These are phyloP conservation scores for Tichodroma muraria DNA, from an alignment of 2,113 vertebrate genomes.

Conservation along the genomic window DNA sequence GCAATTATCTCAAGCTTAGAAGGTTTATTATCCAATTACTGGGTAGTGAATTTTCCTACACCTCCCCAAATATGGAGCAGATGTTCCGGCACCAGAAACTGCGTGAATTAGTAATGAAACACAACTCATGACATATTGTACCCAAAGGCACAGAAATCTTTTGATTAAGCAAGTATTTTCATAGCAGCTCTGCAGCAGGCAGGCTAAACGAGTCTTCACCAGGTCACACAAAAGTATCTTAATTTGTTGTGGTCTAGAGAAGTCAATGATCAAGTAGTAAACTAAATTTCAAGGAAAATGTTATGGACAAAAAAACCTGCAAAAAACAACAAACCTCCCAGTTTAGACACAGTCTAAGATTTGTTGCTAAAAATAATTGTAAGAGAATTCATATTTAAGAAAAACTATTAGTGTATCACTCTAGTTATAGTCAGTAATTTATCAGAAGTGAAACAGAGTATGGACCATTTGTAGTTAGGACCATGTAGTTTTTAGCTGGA, in stretches of 20 bases:
- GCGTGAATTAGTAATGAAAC: neutral
- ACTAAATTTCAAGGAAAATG: neutral
- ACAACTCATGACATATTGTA: conserved; percentile 28
- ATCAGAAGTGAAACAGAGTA: neutral
- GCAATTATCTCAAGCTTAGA: conserved; percentile 6
- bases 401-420: neutral
- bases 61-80: neutral
- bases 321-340: neutral
- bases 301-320: neutral
- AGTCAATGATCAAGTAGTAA: neutral
- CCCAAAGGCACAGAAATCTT: conserved; percentile 2
- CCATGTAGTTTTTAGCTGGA: neutral
- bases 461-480: neutral
- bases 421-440: neutral
- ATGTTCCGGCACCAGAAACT: neutral
- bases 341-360: neutral
- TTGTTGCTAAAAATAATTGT: neutral
- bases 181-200: neutral
- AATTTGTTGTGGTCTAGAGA: neutral
- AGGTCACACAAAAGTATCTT: neutral
- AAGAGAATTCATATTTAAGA: neutral
- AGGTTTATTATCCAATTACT: conserved; percentile 34
- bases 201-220: neutral
- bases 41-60: conserved; percentile 9
- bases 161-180: conserved; percentile 41